A percentile compares a stretch with the other conserved stretches of the same genome.
Evolutionary conservation across 2,113 vertebrate genomes (phyloP).

Genomic region (Hyaena hyaena): DNA sequence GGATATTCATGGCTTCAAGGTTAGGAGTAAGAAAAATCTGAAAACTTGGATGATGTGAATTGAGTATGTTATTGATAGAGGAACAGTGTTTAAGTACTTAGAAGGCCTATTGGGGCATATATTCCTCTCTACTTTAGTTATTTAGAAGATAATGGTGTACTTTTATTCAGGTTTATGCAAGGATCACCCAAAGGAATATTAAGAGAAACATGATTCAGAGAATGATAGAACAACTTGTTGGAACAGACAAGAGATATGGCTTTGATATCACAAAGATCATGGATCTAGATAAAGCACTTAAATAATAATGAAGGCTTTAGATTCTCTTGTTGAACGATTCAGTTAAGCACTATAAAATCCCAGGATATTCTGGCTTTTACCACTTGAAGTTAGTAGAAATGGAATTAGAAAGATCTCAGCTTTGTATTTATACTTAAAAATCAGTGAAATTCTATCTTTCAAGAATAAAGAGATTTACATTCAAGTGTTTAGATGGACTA

Average conservation of each 20-base stretch:
- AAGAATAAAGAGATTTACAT: slow-evolving; percentile 64
- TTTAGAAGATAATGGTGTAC: slow-evolving; percentile 11
- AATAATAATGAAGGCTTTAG: slow-evolving; percentile 60
- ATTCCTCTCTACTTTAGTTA: slow-evolving; percentile 44
- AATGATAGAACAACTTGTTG: background rate
- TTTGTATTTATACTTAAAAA: slow-evolving; percentile 43
- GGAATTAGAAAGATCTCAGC: slow-evolving; percentile 44
- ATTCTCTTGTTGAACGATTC: slow-evolving; percentile 41
- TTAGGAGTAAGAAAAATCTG: background rate
- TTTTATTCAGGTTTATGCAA: slow-evolving; percentile 51
- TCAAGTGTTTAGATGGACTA: slow-evolving; percentile 48
- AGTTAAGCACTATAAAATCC: slow-evolving; percentile 59
- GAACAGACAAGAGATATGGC: background rate
- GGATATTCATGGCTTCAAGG: slow-evolving; percentile 26
- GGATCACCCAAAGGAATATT: slow-evolving; percentile 36
- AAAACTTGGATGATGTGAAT: background rate
- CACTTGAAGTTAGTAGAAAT: slow-evolving; percentile 55
- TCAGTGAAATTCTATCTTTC: slow-evolving; percentile 57
- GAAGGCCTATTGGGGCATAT: background rate
- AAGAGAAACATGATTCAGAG: slow-evolving; percentile 31
- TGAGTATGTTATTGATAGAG: background rate
- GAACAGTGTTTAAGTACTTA: background rate
- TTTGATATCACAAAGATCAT: slow-evolving; percentile 54
- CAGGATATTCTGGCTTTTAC: slow-evolving; percentile 50
- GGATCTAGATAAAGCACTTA: slow-evolving; percentile 46